Evolutionary conservation across 2,113 vertebrate species (phyloP).

Genomic region (Lasiurus cinereus): DNA sequence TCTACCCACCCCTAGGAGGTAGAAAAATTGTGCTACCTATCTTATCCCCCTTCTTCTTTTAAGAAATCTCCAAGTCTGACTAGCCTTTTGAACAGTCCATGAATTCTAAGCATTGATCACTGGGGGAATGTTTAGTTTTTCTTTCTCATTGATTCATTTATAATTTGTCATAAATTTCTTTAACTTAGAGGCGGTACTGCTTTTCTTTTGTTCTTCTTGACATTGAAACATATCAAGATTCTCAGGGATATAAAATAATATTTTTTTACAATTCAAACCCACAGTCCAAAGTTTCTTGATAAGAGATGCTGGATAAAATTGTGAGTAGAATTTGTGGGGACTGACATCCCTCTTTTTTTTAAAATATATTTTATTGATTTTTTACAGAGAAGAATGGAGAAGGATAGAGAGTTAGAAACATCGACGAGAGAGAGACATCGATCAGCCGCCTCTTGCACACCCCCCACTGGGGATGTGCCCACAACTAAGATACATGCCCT

Average conservation of each 20-base stretch:
- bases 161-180: conserved; percentile 34
- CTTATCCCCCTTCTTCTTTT: conserved; percentile 21
- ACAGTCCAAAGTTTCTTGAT: not conserved
- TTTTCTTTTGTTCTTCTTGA: conserved; percentile 3
- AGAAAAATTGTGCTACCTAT: not conserved
- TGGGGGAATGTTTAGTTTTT: conserved; percentile 25
- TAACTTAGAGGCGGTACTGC: not conserved
- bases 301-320: not conserved
- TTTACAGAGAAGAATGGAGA: too few relatives aligned
- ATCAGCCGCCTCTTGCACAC: too few relatives aligned
- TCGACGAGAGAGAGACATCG: too few relatives aligned
- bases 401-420: too few relatives aligned
- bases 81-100: not conserved
- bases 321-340: not conserved
- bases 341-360: not conserved
- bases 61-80: not conserved
- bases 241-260: not conserved
- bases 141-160: conserved; percentile 45
- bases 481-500: too few relatives aligned
- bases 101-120: not conserved
- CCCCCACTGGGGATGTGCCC: too few relatives aligned
- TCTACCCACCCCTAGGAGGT: not conserved
- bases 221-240: not conserved
- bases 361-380: too few relatives aligned
- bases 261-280: conserved; percentile 43